A percentile compares a stretch with the other conserved stretches of the same genome.
Evolutionary conservation across 1,140 invertebrate species (phyloP).

Genomic region (Pseudomyrmex gracilis): DNA sequence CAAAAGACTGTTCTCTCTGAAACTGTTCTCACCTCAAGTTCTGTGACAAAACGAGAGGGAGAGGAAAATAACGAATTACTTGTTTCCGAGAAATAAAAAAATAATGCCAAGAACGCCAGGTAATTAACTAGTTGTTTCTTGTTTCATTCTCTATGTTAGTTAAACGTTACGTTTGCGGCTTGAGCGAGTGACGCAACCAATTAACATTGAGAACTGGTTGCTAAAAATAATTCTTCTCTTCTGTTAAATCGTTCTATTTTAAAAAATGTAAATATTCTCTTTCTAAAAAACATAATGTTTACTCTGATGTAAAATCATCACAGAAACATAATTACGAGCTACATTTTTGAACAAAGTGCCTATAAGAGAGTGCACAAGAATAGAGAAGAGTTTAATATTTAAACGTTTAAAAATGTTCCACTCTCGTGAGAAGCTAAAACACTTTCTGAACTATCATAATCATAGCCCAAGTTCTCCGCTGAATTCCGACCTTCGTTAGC

Average conservation of each 20-base stretch:
- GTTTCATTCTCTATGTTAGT: background rate
- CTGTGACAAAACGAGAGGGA: constrained; percentile 9
- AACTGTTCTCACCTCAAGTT: constrained; percentile 25
- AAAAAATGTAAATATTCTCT: background rate
- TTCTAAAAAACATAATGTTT: background rate
- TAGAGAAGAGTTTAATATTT: too few species aligned
- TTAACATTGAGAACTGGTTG: background rate
- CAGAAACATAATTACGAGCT: background rate
- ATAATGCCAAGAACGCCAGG: background rate
- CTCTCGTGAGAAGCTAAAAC: too few species aligned
- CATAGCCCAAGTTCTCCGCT: background rate
- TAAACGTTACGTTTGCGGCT: background rate
- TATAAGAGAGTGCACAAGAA: too few species aligned
- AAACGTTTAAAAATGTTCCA: too few species aligned
- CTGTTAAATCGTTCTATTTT: background rate
- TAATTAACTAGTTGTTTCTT: constrained; percentile 7
- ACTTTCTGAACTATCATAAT: background rate
- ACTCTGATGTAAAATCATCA: background rate
- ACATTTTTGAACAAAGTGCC: too few species aligned
- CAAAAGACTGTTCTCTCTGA: background rate
- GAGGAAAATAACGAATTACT: background rate
- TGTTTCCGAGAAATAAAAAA: background rate
- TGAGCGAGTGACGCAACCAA: background rate
- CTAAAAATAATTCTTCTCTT: background rate
- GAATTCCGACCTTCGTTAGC: background rate